Base-by-base conservation (phyloP, 2,888 invertebrate genomes). In the Periphyllus acericola region DNA sequence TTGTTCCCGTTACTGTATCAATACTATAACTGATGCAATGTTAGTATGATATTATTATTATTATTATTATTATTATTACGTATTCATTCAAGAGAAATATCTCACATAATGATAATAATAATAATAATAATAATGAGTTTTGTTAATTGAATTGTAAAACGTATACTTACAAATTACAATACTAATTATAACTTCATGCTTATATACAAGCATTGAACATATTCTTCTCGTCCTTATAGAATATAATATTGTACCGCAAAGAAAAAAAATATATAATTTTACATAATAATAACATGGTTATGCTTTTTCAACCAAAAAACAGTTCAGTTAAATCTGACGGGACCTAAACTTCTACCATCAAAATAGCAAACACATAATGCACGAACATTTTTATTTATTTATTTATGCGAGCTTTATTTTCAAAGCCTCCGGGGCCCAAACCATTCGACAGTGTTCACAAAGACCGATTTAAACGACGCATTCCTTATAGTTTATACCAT, bases 381-480 rank as follows among this genome's bases (percentile, higher is more conserved):
- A 83, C 17, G 55, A 60, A 83, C 34, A 29, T 84, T 84, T 60
- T 76, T 84, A 66, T 68, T 85, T 71, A 78, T 85, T 78, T 66
- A 82, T 52, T 46, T 78, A 21, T 60, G 29, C 68, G 21, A 55
- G 83, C 83, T 60, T 75, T 83, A 72, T 83, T 75, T 79, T 68
- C 68, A 52, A 85, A 78, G 46, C 78, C 68, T 79, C 71, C 17
- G 85, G 52, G 71, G 9, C 34, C n/a, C n/a, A 32, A 85, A 68
- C 32, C 78, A n/a, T 79, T 71, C 34, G 52, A 34, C 29, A 25
- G 34, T 78, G 34, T 85, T 85, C 85, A 78, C 78, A 85, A 85
- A 85, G 85, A 78, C 32, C 78, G 68, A 78, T 78, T 85, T 85
- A 71, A 78, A 71, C 85, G 78, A 78, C 71, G 29, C 29, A 66